Evolutionary conservation across 2,113 vertebrate genomes (phyloP), one percentile per base, ranked within the genome.

Genomic region (Rhinogobius similis): DNA sequence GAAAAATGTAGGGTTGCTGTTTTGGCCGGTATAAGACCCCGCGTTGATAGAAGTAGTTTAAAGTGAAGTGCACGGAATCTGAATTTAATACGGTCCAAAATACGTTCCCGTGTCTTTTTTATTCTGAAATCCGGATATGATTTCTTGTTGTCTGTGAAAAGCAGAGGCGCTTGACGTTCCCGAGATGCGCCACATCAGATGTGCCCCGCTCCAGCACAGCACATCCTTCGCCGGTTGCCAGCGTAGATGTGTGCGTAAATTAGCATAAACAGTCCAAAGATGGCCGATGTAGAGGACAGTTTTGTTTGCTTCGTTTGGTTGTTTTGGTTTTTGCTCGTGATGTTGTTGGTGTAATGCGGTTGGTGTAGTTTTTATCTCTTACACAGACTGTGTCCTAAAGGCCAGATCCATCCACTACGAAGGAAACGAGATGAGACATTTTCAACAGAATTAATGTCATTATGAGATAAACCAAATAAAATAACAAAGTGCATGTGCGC

Each of bases 171-270:
- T 81, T 84, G 73, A 85, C 41, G 66, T 65, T 77, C 50, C 61
- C 39, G 73, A 87, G 84, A 81, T 89, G 86, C 83, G 79, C 86
- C 83, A 87, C 82, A 83, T 82, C 86, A 78, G 78, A 84, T 83
- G 79, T 62, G 80, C 78, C 88, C 64, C 58, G 80, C 68, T 82
- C 76, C 78, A 80, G 62, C 72, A 76, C 58, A 82, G 70, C 76
- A 65, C 77, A 68, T 56, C 41, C 71, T 29, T 62, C 46, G 70
- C 75, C 55, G 81, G 76, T 75, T 59, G 79, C 11, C 76, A 70
- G 66, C 78, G 65, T 78, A 77, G 38, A 76, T 80, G 65, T 82
- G 38, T 82, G 64, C 77, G 74, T 83, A 83, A 75, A 82, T 75
- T 62, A 75, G 48, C 56, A 78, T 73, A 72, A 84, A 79, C 29